Evolutionary conservation across 2,888 invertebrate genomes (phyloP), one percentile per base, ranked within the genome.

Genomic region (Erebia ligea): DNA sequence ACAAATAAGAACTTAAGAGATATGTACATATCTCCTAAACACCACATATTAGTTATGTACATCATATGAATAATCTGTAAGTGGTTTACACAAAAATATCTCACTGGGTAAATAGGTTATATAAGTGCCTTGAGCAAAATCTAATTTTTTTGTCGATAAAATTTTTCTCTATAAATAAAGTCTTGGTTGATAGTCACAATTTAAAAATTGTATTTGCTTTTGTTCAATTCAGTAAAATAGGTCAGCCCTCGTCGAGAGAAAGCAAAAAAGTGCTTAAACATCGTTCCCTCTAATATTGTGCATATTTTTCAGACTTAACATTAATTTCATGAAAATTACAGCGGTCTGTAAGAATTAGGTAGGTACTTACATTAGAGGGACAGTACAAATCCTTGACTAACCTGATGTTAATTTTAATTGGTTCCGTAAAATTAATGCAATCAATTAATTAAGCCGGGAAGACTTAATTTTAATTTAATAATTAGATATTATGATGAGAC

Each of bases 171-270:
- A 17, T n/a, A 58, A 34, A 40, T 61, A 17, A 42, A 61, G 19
- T 61, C 59, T 61, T 42, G 11, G 61, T 61, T 45, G 40, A 61
- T 11, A 61, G 61, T 57, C 48, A 54, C 45, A 66, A 45, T 61
- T 66, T 61, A 61, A 62, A 52, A 70, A 54, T 61, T 21, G 59
- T 61, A 54, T 70, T 70, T 61, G 25, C 65, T 58, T 54, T 70
- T 66, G 66, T 66, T 66, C 57, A 66, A 66, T 66, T 66, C 45
- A 66, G 66, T 66, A 45, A 66, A 66, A 66, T 66, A 57, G 66
- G 66, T 66, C 66, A 66, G 57, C 42, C 57, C 45, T 57, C 66
- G 45, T 42, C 19, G 45, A 21, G 21, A 50, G 25, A 63, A 52
- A 25, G 63, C 50, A 63, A 63, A 50, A 52, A 63, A n/a, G 50